These are phyloP conservation scores for Brachionus asplanchnoidis DNA, from an alignment of 1,140 invertebrate species.

Conservation along the genomic window DNA sequence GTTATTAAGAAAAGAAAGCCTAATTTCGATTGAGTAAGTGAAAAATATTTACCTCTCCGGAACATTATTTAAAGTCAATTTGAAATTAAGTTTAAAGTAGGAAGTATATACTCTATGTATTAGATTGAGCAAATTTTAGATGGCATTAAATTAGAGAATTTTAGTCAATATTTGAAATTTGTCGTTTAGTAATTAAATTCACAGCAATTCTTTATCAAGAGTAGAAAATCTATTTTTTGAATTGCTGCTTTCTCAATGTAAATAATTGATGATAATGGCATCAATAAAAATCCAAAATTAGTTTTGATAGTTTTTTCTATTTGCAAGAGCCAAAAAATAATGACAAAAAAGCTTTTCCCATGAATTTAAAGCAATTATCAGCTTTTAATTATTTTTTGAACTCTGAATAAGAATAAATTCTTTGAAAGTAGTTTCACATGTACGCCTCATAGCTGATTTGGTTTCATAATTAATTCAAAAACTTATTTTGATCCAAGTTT, in stretches of 20 bases:
- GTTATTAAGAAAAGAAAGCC: background rate
- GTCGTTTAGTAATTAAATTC: background rate
- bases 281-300: background rate
- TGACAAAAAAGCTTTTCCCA: background rate
- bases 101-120: background rate
- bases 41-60: background rate
- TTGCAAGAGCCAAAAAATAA: background rate
- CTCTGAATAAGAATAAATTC: background rate
- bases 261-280: background rate
- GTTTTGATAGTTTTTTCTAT: background rate
- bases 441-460: background rate
- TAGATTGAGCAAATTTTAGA: background rate
- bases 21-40: background rate
- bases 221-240: background rate
- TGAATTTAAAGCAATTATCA: background rate
- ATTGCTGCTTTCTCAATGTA: background rate
- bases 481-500: background rate
- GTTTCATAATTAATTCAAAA: background rate
- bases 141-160: background rate
- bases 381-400: background rate
- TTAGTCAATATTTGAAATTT: conserved; percentile 4
- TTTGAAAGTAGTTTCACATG: background rate
- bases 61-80: background rate
- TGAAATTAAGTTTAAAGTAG: background rate
- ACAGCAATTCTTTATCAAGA: background rate